Base-by-base conservation (phyloP, 2,888 invertebrate species). In the Temnothorax ravouxi region DNA sequence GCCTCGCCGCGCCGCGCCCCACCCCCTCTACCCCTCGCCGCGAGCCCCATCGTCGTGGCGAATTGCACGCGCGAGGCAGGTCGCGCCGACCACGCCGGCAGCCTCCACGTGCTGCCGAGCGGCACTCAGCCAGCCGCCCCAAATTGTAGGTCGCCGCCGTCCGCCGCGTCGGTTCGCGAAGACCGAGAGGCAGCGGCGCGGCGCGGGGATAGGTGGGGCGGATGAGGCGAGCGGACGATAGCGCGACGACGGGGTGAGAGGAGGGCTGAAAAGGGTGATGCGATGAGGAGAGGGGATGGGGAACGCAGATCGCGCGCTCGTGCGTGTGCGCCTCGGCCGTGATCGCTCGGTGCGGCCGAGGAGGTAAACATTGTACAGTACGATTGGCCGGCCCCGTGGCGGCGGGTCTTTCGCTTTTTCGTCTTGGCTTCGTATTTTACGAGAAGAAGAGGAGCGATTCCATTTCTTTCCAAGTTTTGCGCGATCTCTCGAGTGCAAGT, bases 341-440 rank as follows among this genome's bases (percentile, higher is more conserved):
- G 88, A 88, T 93, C 93, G 93, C 80, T 91, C 93, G 93, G 88
- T 84, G 79, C 88, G 89, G 92, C 92, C 93, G 47, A 94, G 92
- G 94, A 94, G 94, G 94, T 94, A 94, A 94, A 94, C 93, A 94
- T 93, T 93, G 91, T 91, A 93, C 93, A 92, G 93, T 94, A 92
- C 92, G 93, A 94, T 94, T 93, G 94, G 94, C 91, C 91, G 92
- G 79, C 92, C 91, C 91, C 91, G 92, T 93, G 93, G 94, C 93
- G 94, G 93, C 93, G 94, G 94, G 93, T 94, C 93, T 93, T 94
- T 93, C 90, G 93, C 93, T 94, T 93, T 93, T 93, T 91, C 59
- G 71, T 80, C 72, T 47, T 80, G 34, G 15, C 13, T 9, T 25
- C 11, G 9, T 69, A 18, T 29, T 13, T 25, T 11, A 1, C 29